Percentiles rank a stretch among this genome's conserved stretches.
Conservation (phyloP, 35 echinoderm and acorn worm species). For the Patiria miniata region DNA sequence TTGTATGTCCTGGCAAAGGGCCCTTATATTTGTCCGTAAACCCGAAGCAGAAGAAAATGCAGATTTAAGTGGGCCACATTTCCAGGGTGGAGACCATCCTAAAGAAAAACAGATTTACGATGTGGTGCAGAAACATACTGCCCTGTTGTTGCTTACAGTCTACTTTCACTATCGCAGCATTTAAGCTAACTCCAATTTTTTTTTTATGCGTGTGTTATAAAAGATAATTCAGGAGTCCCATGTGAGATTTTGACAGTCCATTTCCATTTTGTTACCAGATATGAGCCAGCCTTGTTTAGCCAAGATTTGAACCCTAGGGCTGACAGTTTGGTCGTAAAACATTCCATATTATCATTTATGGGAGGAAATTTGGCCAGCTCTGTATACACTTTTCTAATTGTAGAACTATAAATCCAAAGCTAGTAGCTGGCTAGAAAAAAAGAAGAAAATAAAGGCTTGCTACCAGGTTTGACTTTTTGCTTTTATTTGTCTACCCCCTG, state of each 20-base stretch:
- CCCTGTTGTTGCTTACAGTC: slow-evolving; percentile 13
- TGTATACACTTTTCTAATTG: too few species aligned
- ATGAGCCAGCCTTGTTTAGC: too few species aligned
- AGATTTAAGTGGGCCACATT: slow-evolving; percentile 2
- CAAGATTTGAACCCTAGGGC: too few species aligned
- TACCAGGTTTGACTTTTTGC: too few species aligned
- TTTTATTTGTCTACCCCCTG: too few species aligned
- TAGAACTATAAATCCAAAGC: too few species aligned
- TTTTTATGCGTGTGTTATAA: neutral
- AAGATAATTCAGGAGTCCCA: neutral
- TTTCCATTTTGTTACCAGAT: neutral
- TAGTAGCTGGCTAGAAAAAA: too few species aligned
- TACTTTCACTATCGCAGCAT: neutral
- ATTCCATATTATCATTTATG: too few species aligned
- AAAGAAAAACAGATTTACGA: slow-evolving; percentile 13
- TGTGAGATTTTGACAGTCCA: neutral
- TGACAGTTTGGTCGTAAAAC: too few species aligned
- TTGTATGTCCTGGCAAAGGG: neutral
- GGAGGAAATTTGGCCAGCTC: too few species aligned
- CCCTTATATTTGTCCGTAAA: slow-evolving; percentile 1
- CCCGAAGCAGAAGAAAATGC: neutral
- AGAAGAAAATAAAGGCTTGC: too few species aligned
- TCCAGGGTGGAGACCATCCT: neutral
- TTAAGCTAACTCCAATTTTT: too few species aligned
- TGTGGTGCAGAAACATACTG: neutral